Evolutionary conservation across 1,140 invertebrate genomes (phyloP), one percentile per base, ranked within the genome.

Genomic region (Spodoptera litura): DNA sequence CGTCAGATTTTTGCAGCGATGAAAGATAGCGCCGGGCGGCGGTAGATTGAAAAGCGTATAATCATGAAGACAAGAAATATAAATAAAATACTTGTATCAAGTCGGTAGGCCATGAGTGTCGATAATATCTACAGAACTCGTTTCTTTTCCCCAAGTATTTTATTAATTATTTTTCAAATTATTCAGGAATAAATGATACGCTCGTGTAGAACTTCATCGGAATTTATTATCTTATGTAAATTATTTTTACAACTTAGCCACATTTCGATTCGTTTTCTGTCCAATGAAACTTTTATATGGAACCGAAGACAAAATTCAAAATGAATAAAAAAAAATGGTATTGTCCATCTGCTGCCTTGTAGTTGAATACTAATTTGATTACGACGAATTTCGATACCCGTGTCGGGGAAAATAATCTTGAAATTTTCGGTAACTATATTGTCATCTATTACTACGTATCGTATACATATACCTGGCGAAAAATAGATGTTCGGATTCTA

Each of bases 1-100:
- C 49, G 44, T 66, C 44, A 51, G 62, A 49, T 70, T 61, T 70
- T 70, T 70, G 27, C 25, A 52, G 66, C 66, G 66, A 70, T 70
- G 20, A 9, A n/a, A 12, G 25, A 53, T 53, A 53, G 2, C 25
- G 11, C 3, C n/a, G n/a, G n/a, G n/a, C n/a, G 66, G 3, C 66
- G 66, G 66, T 70, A 31, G 66, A 70, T 70, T 31, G 66, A 49
- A 70, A 70, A 70, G 66, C 27, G 15, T 66, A 27, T 13, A 49
- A 4, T 12, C 66, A 13, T 52, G 20, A 70, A 70, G 66, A 70
- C 61, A 70, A 53, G 25, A n/a, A 70, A 70, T 70, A 70, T 70
- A 68, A 52, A 52, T 52, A 68, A 68, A 27, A 68, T 52, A 15
- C 51, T 13, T 13, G 11, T 53, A 53, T 68, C 44, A 31, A 70